These are phyloP conservation scores for Equus przewalskii DNA, from an alignment of 2,113 vertebrate genomes.

Conservation along the genomic window DNA sequence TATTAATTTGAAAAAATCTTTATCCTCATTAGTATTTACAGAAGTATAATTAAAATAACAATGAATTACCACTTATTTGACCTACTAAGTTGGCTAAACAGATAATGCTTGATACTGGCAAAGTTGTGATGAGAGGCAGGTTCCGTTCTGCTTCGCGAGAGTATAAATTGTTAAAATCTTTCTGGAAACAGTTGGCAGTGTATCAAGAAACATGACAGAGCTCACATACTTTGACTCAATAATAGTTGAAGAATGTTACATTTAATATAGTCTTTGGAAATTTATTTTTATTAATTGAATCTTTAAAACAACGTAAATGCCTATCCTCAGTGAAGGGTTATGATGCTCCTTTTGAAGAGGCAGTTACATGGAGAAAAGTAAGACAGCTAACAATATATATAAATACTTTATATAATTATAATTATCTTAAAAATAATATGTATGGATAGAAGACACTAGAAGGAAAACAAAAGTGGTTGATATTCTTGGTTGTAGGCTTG, in stretches of 20 bases:
- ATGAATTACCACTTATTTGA: background rate
- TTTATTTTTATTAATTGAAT: background rate
- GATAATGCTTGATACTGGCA: background rate
- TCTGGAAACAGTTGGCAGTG: background rate
- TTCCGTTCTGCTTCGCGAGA: background rate
- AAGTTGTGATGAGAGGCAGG: background rate
- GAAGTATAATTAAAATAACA: background rate
- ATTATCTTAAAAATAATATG: background rate
- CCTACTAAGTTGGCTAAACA: background rate
- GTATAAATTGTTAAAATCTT: slow-evolving; percentile 52
- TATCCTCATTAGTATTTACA: slow-evolving; percentile 9
- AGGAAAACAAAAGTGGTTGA: background rate
- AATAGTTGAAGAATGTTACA: background rate
- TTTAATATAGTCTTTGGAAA: background rate
- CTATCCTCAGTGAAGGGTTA: background rate
- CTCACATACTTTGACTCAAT: background rate
- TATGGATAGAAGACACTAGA: background rate
- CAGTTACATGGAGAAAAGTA: background rate
- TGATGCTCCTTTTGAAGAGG: slow-evolving; percentile 31
- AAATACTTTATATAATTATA: background rate
- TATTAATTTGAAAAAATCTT: background rate
- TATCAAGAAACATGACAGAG: background rate
- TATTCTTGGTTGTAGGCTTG: background rate
- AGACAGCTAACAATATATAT: background rate
- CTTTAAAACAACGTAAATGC: background rate